phyloP scores from a whole-genome alignment of 1,140 invertebrate genomes.

The Eupristina koningsbergeri region DNA sequence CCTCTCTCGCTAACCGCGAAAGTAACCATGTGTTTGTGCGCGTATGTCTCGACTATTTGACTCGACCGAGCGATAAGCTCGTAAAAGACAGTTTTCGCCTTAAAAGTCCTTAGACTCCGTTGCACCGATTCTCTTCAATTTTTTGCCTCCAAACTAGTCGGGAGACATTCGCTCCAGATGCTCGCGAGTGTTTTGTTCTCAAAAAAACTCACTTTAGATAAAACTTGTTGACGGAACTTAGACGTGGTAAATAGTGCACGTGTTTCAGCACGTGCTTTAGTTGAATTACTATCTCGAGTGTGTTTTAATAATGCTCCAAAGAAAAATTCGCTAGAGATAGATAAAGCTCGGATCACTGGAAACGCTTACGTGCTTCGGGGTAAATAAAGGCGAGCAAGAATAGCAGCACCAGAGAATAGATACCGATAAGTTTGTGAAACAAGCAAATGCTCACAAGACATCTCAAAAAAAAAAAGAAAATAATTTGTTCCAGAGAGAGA shows the following conservation, averaged over 20 bases:
- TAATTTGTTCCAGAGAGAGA: too few species aligned
- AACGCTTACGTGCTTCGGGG: background rate
- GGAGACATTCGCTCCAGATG: background rate
- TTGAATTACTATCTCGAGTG: background rate
- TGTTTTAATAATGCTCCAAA: background rate
- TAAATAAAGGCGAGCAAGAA: background rate
- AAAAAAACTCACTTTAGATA: background rate
- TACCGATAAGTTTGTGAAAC: too few species aligned
- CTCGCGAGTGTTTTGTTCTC: background rate
- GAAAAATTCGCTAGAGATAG: background rate
- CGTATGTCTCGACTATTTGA: conserved; percentile 27
- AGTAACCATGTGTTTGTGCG: background rate
- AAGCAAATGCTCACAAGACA: too few species aligned
- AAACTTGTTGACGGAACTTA: conserved; percentile 13
- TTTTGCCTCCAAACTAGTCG: background rate
- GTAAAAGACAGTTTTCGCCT: conserved; percentile 44
- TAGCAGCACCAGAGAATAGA: too few species aligned
- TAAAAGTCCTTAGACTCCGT: conserved; percentile 37
- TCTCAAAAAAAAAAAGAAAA: too few species aligned
- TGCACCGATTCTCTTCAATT: conserved; percentile 13
- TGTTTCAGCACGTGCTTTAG: conserved; percentile 32
- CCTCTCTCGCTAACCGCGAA: conserved; percentile 12
- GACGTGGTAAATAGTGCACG: conserved; percentile 24
- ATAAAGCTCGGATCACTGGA: background rate
- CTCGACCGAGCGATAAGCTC: conserved; percentile 35